Conservation (phyloP, 2,888 invertebrate species). For the Tetrapedia diversipes region DNA sequence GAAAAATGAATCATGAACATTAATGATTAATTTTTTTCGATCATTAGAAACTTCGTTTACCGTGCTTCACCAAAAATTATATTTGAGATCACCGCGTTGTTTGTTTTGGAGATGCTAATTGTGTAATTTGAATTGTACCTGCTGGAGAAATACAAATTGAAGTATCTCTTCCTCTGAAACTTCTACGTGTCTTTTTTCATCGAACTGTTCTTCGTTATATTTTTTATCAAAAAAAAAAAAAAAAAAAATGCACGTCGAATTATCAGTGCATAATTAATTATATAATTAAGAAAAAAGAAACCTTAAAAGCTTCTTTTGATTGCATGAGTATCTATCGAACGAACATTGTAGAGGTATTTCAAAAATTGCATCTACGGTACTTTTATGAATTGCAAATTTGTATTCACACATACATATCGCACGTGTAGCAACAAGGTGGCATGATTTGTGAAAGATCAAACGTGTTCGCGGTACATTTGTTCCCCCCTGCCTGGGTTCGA, state of each 20-base stretch:
- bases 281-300: constrained; percentile 16
- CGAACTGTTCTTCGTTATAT: background rate
- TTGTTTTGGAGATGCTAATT: constrained; percentile 3
- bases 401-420: too few species aligned
- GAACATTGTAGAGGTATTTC: too few species aligned
- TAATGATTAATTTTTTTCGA: background rate
- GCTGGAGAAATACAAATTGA: background rate
- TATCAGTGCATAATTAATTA: constrained; percentile 16
- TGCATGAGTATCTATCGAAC: background rate
- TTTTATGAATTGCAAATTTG: background rate
- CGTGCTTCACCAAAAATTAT: background rate
- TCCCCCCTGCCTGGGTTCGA: constrained; percentile 11
- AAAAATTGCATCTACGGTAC: too few species aligned
- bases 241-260: background rate
- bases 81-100: background rate
- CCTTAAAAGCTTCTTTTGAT: background rate
- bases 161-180: background rate
- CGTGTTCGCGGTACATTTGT: constrained; percentile 16
- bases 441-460: constrained; percentile 17
- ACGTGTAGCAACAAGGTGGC: background rate
- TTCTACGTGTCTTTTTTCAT: background rate
- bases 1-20: background rate
- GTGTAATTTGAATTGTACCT: background rate
- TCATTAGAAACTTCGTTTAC: background rate
- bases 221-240: background rate